These are phyloP conservation scores for Dastarcus helophoroides DNA, from an alignment of 2,888 invertebrate genomes.

Conservation along the genomic window DNA sequence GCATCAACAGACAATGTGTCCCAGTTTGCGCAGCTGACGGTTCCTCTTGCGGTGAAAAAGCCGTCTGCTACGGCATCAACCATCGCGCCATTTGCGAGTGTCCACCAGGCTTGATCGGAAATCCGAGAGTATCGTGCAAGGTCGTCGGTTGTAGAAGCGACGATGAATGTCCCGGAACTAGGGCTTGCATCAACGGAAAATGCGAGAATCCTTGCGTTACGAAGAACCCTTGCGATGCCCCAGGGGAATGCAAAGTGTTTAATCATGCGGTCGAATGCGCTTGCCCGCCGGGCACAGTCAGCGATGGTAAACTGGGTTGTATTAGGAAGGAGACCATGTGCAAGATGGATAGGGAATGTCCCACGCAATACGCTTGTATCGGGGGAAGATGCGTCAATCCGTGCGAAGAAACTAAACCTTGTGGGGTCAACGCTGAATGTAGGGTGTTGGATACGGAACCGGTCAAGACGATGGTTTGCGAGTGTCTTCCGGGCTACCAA, in stretches of 20 bases:
- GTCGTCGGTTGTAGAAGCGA: slow-evolving; percentile 66
- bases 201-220: slow-evolving; percentile 67
- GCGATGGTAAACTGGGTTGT: slow-evolving; percentile 53
- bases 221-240: slow-evolving; percentile 55
- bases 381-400: slow-evolving; percentile 74
- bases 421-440: slow-evolving; percentile 70
- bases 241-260: slow-evolving; percentile 65
- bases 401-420: slow-evolving; percentile 66
- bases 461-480: slow-evolving; percentile 79
- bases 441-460: slow-evolving; percentile 70
- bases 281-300: slow-evolving; percentile 65
- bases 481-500: slow-evolving; percentile 73
- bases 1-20: slow-evolving; percentile 70
- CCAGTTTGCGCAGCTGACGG: slow-evolving; percentile 65
- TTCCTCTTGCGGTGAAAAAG: slow-evolving; percentile 61
- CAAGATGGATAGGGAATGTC: slow-evolving; percentile 69
- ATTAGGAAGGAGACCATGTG: slow-evolving; percentile 49
- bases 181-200: slow-evolving; percentile 70
- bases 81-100: slow-evolving; percentile 79
- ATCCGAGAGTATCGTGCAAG: slow-evolving; percentile 65
- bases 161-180: slow-evolving; percentile 67
- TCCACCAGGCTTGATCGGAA: slow-evolving; percentile 67
- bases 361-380: slow-evolving; percentile 72
- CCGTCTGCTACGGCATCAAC: slow-evolving; percentile 67
- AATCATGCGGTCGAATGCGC: slow-evolving; percentile 68